phyloP scores from a whole-genome alignment of 2,888 invertebrate species.

The Dicyrtomina minuta region DNA sequence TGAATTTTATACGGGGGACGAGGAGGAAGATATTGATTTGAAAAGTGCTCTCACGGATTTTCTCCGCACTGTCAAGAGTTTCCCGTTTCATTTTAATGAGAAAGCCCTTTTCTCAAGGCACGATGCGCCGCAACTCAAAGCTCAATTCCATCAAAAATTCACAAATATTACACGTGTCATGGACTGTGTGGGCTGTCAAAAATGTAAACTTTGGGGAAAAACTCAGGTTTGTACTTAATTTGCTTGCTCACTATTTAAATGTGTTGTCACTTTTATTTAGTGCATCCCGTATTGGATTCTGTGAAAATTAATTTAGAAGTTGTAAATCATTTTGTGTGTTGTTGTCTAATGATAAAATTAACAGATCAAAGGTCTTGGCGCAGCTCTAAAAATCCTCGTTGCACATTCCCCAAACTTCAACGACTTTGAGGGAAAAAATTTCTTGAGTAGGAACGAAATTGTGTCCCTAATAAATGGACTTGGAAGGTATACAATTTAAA shows the following conservation, averaged over 20 bases:
- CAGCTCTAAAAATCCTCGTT: conserved; percentile 95
- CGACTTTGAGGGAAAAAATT: conserved; percentile 54
- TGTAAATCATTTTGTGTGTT: too few species aligned
- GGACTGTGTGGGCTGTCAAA: conserved; percentile 99
- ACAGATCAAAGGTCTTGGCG: conserved; percentile 91
- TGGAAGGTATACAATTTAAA: conserved; percentile 65
- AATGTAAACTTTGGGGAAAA: conserved; percentile 99
- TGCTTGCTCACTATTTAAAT: too few species aligned
- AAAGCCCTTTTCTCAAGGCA: conserved; percentile 81
- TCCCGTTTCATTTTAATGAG: conserved; percentile 94
- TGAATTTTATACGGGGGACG: conserved; percentile 89
- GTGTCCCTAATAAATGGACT: conserved; percentile 94
- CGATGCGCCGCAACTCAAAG: conserved; percentile 72
- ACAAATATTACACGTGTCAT: conserved; percentile 96
- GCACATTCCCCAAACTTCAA: conserved; percentile 87
- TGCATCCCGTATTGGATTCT: too few species aligned
- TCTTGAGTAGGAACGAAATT: conserved; percentile 86
- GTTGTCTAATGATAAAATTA: too few species aligned
- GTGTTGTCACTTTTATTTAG: too few species aligned
- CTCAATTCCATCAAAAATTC: conserved; percentile 93
- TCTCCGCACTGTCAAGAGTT: conserved; percentile 61
- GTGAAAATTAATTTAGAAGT: too few species aligned
- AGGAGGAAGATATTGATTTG: conserved; percentile 82
- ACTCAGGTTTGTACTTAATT: too few species aligned
- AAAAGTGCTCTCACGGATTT: conserved; percentile 80